These are phyloP conservation scores for Stercorarius parasiticus DNA, from an alignment of 2,113 vertebrate genomes.

Conservation along the genomic window DNA sequence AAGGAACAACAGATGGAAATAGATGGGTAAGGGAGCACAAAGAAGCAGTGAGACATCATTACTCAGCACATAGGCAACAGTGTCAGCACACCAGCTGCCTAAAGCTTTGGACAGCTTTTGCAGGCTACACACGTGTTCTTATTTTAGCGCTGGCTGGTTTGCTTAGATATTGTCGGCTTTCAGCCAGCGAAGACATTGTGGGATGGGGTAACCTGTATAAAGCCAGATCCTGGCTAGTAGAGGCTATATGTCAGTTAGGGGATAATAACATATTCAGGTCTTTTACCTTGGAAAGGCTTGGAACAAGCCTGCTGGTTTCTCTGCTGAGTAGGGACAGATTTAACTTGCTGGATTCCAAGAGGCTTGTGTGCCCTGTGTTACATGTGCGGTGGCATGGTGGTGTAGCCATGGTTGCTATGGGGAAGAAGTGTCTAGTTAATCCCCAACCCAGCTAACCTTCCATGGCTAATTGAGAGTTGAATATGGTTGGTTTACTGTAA, in stretches of 20 bases:
- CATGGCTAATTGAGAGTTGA: neutral
- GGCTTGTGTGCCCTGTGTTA: fast-evolving
- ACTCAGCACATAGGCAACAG: neutral
- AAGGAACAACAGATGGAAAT: conserved; percentile 33
- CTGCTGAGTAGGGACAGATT: neutral
- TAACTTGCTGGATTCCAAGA: neutral
- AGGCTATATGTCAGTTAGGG: neutral
- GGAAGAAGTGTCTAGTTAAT: neutral
- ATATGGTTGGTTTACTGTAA: neutral
- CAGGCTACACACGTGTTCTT: neutral
- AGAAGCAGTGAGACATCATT: neutral
- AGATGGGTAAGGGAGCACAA: neutral
- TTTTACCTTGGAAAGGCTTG: neutral
- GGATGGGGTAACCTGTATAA: neutral
- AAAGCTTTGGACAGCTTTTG: neutral
- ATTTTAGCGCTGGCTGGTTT: neutral
- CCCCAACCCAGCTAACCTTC: neutral
- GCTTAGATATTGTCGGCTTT: neutral
- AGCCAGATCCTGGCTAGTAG: neutral
- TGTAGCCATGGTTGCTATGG: neutral
- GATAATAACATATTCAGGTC: neutral
- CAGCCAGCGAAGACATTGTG: neutral
- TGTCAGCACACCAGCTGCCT: conserved; percentile 45
- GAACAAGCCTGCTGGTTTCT: neutral
- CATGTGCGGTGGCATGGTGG: fast-evolving